Evolutionary conservation across 2,113 vertebrate species (phyloP).

Genomic region (Arvicanthis niloticus): DNA sequence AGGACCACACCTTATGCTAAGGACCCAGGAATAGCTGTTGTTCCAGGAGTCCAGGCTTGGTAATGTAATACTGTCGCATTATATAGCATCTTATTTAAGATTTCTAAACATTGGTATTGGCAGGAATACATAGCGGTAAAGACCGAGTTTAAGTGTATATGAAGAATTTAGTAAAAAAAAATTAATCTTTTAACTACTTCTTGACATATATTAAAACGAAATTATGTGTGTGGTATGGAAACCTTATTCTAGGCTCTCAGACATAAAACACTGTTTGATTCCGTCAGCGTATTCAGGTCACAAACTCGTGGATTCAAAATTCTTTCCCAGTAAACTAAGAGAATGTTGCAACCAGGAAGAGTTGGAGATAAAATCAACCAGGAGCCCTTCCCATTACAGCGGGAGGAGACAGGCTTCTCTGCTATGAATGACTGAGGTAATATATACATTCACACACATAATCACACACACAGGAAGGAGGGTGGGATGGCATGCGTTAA

Average conservation of each 20-base stretch:
- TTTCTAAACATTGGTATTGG: not conserved
- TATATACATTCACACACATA: not conserved
- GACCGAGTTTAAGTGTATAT: not conserved
- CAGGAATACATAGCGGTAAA: not conserved
- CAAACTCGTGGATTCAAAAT: not conserved
- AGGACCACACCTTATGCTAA: slow-evolving; percentile 41
- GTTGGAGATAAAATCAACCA: not conserved
- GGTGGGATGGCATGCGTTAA: slow-evolving; percentile 11
- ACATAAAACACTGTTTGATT: slow-evolving; percentile 1
- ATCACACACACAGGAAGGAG: not conserved
- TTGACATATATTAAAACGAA: slow-evolving; percentile 32
- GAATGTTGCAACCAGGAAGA: not conserved
- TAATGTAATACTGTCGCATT: not conserved
- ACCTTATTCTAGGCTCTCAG: not conserved
- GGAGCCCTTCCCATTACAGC: not conserved
- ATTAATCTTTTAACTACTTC: not conserved
- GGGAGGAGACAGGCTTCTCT: slow-evolving; percentile 13
- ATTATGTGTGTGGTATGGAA: not conserved
- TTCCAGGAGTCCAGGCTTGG: not conserved
- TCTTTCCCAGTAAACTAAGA: slow-evolving; percentile 17
- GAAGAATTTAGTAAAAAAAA: not conserved
- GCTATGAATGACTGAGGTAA: not conserved
- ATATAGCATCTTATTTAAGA: not conserved
- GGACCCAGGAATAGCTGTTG: not conserved
- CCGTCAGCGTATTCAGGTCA: not conserved